These are phyloP conservation scores for Hypselothyrea guttata DNA, from an alignment of 2,888 invertebrate genomes.

Conservation along the genomic window DNA sequence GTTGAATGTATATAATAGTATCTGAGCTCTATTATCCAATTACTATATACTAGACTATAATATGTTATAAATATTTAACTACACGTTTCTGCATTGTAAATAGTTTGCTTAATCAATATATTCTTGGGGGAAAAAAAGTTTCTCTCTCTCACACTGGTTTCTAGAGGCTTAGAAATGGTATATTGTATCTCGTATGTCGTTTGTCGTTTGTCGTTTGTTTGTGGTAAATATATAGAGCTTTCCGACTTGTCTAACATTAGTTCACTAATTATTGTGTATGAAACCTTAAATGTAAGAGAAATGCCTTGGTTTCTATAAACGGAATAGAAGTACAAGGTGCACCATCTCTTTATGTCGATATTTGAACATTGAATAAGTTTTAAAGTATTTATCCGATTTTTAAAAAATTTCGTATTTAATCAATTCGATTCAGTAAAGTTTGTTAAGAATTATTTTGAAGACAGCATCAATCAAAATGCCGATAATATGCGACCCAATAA, in stretches of 20 bases:
- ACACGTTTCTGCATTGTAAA: slow-evolving; percentile 68
- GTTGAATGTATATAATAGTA: slow-evolving; percentile 47
- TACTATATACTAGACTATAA: slow-evolving; percentile 26
- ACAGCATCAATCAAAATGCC: too few relatives aligned
- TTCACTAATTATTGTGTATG: slow-evolving; percentile 76
- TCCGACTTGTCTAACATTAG: slow-evolving; percentile 61
- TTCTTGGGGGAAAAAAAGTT: slow-evolving; percentile 41
- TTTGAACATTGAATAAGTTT: too few relatives aligned
- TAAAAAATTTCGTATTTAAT: too few relatives aligned
- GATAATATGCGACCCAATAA: too few relatives aligned
- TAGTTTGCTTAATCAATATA: slow-evolving; percentile 70
- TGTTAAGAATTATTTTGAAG: too few relatives aligned
- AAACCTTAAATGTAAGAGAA: slow-evolving; percentile 75
- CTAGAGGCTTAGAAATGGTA: slow-evolving; percentile 32
- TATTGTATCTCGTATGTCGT: slow-evolving; percentile 37
- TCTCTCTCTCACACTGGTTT: slow-evolving; percentile 31
- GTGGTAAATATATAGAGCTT: slow-evolving; percentile 34
- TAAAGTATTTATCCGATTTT: too few relatives aligned
- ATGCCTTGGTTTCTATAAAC: slow-evolving; percentile 70
- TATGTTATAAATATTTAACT: slow-evolving; percentile 69
- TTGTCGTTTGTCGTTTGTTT: slow-evolving; percentile 3
- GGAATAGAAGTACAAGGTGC: slow-evolving; percentile 50
- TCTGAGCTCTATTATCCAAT: slow-evolving; percentile 10
- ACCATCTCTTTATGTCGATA: too few relatives aligned
- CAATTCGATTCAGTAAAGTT: too few relatives aligned